Percentiles rank a stretch among this genome's conserved stretches.
Evolutionary conservation across 2,113 vertebrate species (phyloP).

Genomic region (Epinephelus lanceolatus): DNA sequence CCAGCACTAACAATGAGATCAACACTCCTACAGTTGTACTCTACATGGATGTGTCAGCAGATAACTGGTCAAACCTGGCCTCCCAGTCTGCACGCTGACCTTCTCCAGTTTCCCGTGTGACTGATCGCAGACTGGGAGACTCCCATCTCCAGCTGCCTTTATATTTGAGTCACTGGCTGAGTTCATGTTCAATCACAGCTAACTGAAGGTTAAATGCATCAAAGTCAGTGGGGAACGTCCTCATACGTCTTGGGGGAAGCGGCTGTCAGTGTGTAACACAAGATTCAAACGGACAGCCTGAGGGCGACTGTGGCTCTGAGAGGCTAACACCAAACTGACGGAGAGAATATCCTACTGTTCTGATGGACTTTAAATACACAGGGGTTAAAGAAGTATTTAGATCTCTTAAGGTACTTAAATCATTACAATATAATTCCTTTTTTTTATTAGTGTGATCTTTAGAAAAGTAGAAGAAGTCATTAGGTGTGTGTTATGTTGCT

Average conservation of each 20-base stretch:
- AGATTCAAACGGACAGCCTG: slow-evolving; percentile 13
- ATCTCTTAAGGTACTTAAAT: no score
- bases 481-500: no score
- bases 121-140: slow-evolving; percentile 63
- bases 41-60: slow-evolving; percentile 21
- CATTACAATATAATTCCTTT: no score
- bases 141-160: slow-evolving; percentile 63
- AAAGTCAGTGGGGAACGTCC: not conserved
- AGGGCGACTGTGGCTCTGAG: not conserved
- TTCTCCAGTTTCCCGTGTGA: slow-evolving; percentile 76
- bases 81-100: slow-evolving; percentile 61
- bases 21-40: not conserved
- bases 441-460: no score
- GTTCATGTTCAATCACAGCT: slow-evolving; percentile 9
- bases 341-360: not conserved
- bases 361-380: not conserved
- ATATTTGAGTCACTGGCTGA: slow-evolving; percentile 52
- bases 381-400: no score
- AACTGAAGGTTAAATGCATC: not conserved
- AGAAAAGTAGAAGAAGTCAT: no score
- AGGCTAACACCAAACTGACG: not conserved
- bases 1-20: not conserved
- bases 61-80: slow-evolving; percentile 50
- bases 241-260: not conserved
- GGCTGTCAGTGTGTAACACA: slow-evolving; percentile 10